Base-by-base conservation (phyloP, 2,113 vertebrate genomes). In the Cnemophilus loriae region DNA sequence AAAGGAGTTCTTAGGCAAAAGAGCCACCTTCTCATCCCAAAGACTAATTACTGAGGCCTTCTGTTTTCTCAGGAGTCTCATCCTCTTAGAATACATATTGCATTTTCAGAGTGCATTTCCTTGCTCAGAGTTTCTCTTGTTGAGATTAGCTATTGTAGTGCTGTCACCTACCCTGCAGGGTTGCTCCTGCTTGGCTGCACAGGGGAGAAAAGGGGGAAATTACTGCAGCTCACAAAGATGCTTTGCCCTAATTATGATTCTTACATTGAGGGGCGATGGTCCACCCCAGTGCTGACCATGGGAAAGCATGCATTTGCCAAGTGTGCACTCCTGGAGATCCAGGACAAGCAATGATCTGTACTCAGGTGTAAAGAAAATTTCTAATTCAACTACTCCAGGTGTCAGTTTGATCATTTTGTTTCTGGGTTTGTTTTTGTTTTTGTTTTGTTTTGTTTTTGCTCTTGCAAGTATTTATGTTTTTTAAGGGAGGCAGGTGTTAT, bases 81-180 rank as follows among this genome's bases (percentile, higher is more conserved):
- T 93, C 59, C 73, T 92, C 81, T 55, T 75, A 65, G 75, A 95
- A 91, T 60, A 93, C 90, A 64, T 94, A 86, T 10, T 75, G 56
- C 42, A 33, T 95, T 97, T 96, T 84, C 89, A 97, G 95, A 95
- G 81, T 59, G 82, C 50, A 50, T 77, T 91, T 95, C 61, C 76
- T 64, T 0, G 27, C 60, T 75, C 64, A 56, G 84, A 83, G 81
- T 85, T 92, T 85, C 12, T 16, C 74, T 92, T 90, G 77, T 93
- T 94, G 89, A 69, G 91, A 88, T 80, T 96, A 95, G 70, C 78
- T 97, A 70, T 94, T 85, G 90, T 93, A 46, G 84, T 52, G 83
- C 70, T 71, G 79, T 89, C 93, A 67, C 65, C 33, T 73, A 21
- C 95, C 91, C 96, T 7, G 49, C 16, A 10, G 93, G 70, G 82